Evolutionary conservation across 2,797 vertebrate genomes (phyloP).

Genomic region (Agapornis canus): DNA sequence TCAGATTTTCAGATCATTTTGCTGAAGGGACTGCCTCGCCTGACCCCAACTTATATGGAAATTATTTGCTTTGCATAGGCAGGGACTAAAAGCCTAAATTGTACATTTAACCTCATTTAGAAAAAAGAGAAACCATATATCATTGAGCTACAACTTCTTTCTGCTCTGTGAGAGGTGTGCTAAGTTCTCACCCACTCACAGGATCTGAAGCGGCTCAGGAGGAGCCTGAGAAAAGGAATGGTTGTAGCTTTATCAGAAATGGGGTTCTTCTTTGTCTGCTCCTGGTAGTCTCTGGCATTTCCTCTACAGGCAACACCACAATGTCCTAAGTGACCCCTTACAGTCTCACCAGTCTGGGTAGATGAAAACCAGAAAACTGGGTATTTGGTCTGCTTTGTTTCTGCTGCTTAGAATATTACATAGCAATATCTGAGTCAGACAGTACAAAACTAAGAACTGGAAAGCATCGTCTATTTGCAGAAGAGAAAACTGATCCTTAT

Average conservation of each 20-base stretch:
- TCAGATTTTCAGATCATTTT: not conserved
- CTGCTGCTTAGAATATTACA: not conserved
- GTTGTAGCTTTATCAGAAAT: not conserved
- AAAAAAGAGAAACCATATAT: not conserved
- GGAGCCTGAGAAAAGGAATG: not conserved
- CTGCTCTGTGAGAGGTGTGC: not conserved
- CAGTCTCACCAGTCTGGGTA: not conserved
- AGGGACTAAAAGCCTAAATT: not conserved
- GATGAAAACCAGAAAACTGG: not conserved
- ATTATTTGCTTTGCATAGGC: not conserved
- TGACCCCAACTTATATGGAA: not conserved
- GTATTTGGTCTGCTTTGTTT: not conserved
- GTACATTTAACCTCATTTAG: not conserved
- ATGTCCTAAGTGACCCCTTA: not conserved
- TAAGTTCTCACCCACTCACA: not conserved
- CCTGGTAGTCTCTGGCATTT: not conserved
- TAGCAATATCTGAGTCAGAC: not conserved
- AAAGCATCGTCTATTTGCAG: not conserved
- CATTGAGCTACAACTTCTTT: not conserved
- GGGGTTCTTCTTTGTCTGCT: not conserved
- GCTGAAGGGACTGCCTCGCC: not conserved
- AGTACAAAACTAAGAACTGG: not conserved
- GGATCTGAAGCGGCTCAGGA: not conserved
- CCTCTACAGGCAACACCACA: not conserved
- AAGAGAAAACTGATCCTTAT: not conserved